Evolutionary conservation across 2,113 vertebrate species (phyloP).

Genomic region (Rhegmatorhina hoffmannsi): DNA sequence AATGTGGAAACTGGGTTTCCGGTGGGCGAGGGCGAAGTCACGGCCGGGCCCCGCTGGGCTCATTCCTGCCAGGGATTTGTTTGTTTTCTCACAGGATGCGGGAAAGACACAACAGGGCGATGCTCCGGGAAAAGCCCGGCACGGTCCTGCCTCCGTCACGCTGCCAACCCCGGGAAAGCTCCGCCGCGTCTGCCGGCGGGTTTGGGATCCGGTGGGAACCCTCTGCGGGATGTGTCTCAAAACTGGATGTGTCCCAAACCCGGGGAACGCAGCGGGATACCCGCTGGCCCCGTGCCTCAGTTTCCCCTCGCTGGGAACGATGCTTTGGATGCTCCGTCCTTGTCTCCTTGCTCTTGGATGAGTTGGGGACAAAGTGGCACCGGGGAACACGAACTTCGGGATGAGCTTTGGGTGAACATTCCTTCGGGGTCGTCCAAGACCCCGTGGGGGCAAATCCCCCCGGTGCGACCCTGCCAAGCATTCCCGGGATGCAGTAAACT

Average conservation of each 20-base stretch:
- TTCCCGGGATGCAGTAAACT: neutral
- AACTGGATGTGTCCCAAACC: neutral
- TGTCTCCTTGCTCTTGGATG: neutral
- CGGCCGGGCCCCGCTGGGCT: neutral
- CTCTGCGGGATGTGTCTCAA: neutral
- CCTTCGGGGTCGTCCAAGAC: neutral
- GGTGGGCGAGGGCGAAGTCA: neutral
- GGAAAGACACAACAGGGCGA: conserved; percentile 53
- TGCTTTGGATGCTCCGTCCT: no score
- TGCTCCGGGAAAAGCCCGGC: neutral
- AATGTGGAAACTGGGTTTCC: neutral
- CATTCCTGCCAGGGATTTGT: neutral
- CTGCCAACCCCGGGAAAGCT: neutral
- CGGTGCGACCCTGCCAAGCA: neutral
- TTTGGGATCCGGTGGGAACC: neutral
- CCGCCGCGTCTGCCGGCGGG: accelerated
- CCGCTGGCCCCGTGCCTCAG: neutral
- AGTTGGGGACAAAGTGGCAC: neutral
- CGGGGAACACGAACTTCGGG: neutral
- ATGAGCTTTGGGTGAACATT: neutral
- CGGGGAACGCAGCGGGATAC: accelerated
- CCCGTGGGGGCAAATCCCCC: neutral
- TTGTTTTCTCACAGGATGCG: conserved; percentile 63
- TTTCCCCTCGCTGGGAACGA: neutral
- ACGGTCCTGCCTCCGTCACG: neutral